phyloP scores from a whole-genome alignment of 2,888 invertebrate genomes.

The Blastobasis lacticolella region DNA sequence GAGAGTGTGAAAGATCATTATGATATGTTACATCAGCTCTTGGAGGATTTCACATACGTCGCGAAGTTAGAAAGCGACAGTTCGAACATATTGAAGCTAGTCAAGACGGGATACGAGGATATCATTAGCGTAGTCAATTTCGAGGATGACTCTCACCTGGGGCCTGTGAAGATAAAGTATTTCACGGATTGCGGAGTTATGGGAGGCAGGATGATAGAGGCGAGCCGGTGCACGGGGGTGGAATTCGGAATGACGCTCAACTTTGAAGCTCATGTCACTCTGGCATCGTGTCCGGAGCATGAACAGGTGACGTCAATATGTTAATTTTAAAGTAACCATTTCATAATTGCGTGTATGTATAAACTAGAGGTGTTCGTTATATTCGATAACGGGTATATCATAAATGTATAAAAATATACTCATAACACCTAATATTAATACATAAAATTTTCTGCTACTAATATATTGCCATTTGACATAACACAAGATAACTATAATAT shows the following conservation, averaged over 20 bases:
- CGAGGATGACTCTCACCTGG: slow-evolving; percentile 73
- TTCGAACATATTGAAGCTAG: slow-evolving; percentile 88
- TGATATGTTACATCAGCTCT: slow-evolving; percentile 77
- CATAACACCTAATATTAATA: too few relatives aligned
- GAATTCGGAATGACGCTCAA: slow-evolving; percentile 76
- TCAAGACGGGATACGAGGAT: slow-evolving; percentile 85
- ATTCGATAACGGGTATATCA: too few relatives aligned
- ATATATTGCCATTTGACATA: too few relatives aligned
- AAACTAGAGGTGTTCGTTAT: too few relatives aligned
- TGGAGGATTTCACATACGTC: slow-evolving; percentile 83
- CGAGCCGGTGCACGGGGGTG: slow-evolving; percentile 76
- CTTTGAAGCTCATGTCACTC: slow-evolving; percentile 76
- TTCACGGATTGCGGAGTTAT: slow-evolving; percentile 80
- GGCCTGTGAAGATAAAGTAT: slow-evolving; percentile 79
- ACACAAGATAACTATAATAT: too few relatives aligned
- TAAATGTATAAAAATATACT: too few relatives aligned
- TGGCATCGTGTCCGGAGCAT: slow-evolving; percentile 71
- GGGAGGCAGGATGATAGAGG: slow-evolving; percentile 54
- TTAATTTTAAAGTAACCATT: too few relatives aligned
- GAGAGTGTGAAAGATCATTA: slow-evolving; percentile 79
- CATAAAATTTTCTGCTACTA: too few relatives aligned
- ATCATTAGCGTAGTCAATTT: slow-evolving; percentile 79
- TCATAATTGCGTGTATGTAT: too few relatives aligned
- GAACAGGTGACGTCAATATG: slow-evolving; percentile 39
- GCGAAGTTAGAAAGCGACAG: slow-evolving; percentile 87